phyloP scores from a whole-genome alignment of 2,888 invertebrate species.

The Incurvaria masculella region DNA sequence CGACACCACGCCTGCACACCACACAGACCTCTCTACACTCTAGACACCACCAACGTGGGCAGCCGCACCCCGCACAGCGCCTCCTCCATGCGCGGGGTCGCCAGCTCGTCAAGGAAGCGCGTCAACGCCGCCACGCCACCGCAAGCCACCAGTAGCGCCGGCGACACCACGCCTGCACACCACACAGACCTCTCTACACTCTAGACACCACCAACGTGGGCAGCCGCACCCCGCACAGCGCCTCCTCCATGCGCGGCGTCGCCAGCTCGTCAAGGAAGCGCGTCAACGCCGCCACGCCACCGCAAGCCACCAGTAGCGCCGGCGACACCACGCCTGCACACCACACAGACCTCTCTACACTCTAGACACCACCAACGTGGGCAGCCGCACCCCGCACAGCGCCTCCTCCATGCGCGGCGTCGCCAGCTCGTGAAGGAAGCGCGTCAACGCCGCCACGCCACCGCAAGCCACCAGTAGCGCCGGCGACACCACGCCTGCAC shows the following conservation, averaged over 20 bases:
- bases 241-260: no score
- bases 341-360: no score
- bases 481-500: constrained; percentile 76
- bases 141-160: constrained; percentile 72
- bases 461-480: constrained; percentile 75
- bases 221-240: no score
- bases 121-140: constrained; percentile 82
- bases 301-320: no score
- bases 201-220: no score
- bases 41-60: constrained; percentile 72
- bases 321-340: no score
- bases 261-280: no score
- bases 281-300: no score
- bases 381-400: constrained; percentile 80
- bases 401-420: constrained; percentile 90
- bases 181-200: no score
- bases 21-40: no score
- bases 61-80: constrained; percentile 85
- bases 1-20: constrained; percentile 68
- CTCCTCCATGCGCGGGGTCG: constrained; percentile 87
- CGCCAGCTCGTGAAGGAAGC: constrained; percentile 81
- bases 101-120: constrained; percentile 79
- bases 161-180: constrained; percentile 72
- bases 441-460: constrained; percentile 77
- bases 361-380: constrained; percentile 69